A percentile compares a stretch with the other conserved stretches of the same genome.
Evolutionary conservation across 2,113 vertebrate genomes (phyloP).

Genomic region (Physeter macrocephalus): DNA sequence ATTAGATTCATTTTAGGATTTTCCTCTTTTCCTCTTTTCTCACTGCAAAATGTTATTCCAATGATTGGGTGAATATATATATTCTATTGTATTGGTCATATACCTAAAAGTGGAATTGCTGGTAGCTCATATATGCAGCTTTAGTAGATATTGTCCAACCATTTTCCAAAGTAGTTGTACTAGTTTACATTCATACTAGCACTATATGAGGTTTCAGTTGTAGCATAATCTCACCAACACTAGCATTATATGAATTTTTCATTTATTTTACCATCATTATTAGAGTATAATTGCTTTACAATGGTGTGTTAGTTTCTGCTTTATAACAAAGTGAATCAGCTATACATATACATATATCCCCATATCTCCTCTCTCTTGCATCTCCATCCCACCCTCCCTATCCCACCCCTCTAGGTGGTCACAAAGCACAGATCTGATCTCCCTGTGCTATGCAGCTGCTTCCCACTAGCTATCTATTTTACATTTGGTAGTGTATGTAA

Average conservation of each 20-base stretch:
- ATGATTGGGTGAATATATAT: neutral
- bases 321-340: too few species aligned
- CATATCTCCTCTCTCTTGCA: too few species aligned
- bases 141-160: neutral
- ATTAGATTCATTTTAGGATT: neutral
- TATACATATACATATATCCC: too few species aligned
- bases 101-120: neutral
- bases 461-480: too few species aligned
- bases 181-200: neutral
- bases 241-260: neutral
- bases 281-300: too few species aligned
- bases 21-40: neutral
- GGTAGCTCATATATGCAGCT: neutral
- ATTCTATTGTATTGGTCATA: neutral
- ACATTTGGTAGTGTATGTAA: too few species aligned
- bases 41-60: neutral
- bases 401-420: too few species aligned
- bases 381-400: too few species aligned
- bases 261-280: too few species aligned
- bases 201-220: neutral
- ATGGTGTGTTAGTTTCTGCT: too few species aligned
- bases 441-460: too few species aligned
- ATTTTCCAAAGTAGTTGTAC: neutral
- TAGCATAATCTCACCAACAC: neutral
- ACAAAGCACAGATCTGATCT: too few species aligned